Conservation (phyloP, 2,797 vertebrate genomes). For the Pristis pectinata region DNA sequence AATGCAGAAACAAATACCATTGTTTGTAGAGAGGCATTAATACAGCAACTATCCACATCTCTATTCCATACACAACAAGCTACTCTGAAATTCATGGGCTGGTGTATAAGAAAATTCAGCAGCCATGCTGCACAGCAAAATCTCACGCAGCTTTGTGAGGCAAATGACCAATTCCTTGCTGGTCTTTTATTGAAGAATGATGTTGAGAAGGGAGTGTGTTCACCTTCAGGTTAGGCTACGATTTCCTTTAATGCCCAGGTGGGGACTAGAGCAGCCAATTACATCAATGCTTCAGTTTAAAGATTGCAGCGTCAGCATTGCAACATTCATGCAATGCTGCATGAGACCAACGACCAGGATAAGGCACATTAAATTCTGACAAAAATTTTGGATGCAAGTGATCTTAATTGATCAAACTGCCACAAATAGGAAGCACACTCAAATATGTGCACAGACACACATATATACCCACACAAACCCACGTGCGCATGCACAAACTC, state of each 20-base stretch:
- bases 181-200: background rate
- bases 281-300: background rate
- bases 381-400: background rate
- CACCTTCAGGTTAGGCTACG: background rate
- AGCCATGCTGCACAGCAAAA: background rate
- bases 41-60: background rate
- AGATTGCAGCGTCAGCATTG: background rate
- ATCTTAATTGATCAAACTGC: background rate
- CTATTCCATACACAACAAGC: background rate
- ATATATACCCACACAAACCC: too few species aligned
- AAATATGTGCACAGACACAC: too few species aligned
- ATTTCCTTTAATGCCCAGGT: background rate
- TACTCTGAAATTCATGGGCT: too few species aligned
- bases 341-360: background rate
- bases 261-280: background rate
- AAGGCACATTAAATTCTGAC: background rate
- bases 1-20: background rate
- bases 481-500: too few species aligned
- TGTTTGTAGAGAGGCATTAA: background rate
- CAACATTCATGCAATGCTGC: too few species aligned
- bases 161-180: background rate
- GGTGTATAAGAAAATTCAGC: background rate
- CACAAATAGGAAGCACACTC: background rate
- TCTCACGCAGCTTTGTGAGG: background rate
- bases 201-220: too few species aligned